These are phyloP conservation scores for Brachyhypopomus occidentalis DNA, from an alignment of 2,113 vertebrate species.

Conservation along the genomic window DNA sequence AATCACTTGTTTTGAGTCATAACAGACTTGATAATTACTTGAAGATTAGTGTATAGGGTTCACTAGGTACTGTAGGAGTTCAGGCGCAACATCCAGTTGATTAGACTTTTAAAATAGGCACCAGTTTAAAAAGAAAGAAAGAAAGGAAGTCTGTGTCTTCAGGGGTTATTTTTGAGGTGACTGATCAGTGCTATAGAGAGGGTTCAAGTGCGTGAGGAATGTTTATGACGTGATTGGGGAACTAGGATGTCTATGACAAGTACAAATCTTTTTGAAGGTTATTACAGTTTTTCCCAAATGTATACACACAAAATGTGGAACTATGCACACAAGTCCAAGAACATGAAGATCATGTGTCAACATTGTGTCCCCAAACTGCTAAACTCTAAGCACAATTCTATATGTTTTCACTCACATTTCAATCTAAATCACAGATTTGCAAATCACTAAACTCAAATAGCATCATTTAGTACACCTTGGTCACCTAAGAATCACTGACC, in stretches of 20 bases:
- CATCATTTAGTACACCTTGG: no score
- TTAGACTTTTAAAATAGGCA: slow-evolving; percentile 42
- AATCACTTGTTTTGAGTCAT: neutral
- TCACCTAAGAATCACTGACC: no score
- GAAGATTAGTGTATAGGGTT: neutral
- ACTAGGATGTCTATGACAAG: slow-evolving; percentile 65
- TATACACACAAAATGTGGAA: no score
- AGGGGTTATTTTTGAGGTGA: slow-evolving; percentile 56
- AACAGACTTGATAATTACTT: neutral
- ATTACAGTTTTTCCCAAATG: no score
- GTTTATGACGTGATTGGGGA: slow-evolving; percentile 48
- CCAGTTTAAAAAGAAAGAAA: neutral
- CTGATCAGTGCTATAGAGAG: slow-evolving; percentile 53
- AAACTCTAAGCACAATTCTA: no score
- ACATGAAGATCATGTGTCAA: no score
- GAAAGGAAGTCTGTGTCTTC: slow-evolving; percentile 59
- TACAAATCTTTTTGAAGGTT: slow-evolving; percentile 72
- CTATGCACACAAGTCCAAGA: no score
- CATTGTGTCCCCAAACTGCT: no score
- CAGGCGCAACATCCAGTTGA: slow-evolving; percentile 45
- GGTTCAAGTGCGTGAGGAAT: slow-evolving; percentile 10
- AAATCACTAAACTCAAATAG: no score
- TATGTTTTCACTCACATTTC: no score
- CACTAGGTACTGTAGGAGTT: neutral
- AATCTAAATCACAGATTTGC: no score